These are phyloP conservation scores for Carabus problematicus DNA, from an alignment of 2,888 invertebrate genomes.

Conservation along the genomic window DNA sequence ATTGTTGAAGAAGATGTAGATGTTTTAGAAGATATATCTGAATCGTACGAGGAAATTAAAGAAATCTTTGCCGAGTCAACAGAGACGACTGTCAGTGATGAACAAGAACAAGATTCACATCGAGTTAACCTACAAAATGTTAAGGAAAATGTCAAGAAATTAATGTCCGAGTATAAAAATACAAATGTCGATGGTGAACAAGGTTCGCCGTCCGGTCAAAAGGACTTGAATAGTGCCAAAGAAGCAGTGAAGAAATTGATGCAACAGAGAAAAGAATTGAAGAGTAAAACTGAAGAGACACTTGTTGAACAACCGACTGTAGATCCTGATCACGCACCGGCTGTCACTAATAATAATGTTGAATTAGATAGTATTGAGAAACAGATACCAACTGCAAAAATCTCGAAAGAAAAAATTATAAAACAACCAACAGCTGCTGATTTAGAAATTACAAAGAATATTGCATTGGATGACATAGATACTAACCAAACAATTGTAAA, in stretches of 20 bases:
- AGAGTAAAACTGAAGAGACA: conserved; percentile 16
- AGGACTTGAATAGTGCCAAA: conserved; percentile 48
- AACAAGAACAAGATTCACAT: background rate
- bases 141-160: conserved; percentile 45
- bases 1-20: conserved; percentile 20
- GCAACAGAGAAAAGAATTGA: conserved; percentile 50
- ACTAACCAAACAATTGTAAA: conserved; percentile 24
- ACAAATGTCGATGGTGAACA: conserved; percentile 20
- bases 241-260: conserved; percentile 54
- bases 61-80: conserved; percentile 43
- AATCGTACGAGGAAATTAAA: background rate
- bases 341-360: background rate
- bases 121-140: conserved; percentile 36
- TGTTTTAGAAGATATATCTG: conserved; percentile 7
- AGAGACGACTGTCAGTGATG: conserved; percentile 37
- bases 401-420: background rate
- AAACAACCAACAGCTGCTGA: background rate
- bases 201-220: conserved; percentile 32
- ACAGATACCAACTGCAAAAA: background rate
- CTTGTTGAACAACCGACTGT: conserved; percentile 21
- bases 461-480: background rate
- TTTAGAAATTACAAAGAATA: no score
- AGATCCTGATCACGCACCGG: background rate
- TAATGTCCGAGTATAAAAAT: conserved; percentile 44
- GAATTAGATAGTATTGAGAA: background rate